A percentile compares a stretch with the other conserved stretches of the same genome.
These are phyloP conservation scores for Sturnira hondurensis DNA, from an alignment of 2,113 vertebrate species.

Conservation along the genomic window DNA sequence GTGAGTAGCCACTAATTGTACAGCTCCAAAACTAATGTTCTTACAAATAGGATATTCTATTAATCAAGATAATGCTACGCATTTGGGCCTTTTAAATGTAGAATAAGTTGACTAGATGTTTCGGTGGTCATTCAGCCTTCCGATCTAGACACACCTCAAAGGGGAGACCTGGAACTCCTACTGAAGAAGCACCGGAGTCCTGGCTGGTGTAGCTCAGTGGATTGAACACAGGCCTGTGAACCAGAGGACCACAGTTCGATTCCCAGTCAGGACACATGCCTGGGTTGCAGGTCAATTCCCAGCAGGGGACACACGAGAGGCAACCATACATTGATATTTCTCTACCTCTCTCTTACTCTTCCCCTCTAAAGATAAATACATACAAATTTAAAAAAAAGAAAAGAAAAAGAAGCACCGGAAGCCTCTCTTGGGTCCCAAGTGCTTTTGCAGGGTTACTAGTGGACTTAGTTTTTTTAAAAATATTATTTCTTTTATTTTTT, in stretches of 20 bases:
- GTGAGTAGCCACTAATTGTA: not conserved
- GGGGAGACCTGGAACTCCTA: not conserved
- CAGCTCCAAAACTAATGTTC: not conserved
- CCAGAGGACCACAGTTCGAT: too few relatives aligned
- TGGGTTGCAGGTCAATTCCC: too few relatives aligned
- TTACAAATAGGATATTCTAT: not conserved
- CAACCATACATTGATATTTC: too few relatives aligned
- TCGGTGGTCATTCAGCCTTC: not conserved
- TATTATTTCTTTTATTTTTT: too few relatives aligned
- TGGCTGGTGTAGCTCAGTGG: too few relatives aligned
- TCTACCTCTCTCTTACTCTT: too few relatives aligned
- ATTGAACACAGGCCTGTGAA: too few relatives aligned
- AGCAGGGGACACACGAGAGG: too few relatives aligned
- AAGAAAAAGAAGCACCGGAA: not conserved
- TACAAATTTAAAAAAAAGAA: too few relatives aligned
- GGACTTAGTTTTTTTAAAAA: not conserved
- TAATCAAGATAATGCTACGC: not conserved
- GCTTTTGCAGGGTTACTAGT: not conserved
- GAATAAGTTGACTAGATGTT: not conserved
- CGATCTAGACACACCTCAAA: not conserved
- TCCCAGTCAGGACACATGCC: too few relatives aligned
- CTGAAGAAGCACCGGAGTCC: not conserved
- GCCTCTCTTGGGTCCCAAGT: not conserved
- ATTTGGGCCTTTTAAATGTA: not conserved
- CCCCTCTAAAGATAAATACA: too few relatives aligned